phyloP scores from a whole-genome alignment of 2,113 vertebrate genomes.

The Macaca mulatta region DNA sequence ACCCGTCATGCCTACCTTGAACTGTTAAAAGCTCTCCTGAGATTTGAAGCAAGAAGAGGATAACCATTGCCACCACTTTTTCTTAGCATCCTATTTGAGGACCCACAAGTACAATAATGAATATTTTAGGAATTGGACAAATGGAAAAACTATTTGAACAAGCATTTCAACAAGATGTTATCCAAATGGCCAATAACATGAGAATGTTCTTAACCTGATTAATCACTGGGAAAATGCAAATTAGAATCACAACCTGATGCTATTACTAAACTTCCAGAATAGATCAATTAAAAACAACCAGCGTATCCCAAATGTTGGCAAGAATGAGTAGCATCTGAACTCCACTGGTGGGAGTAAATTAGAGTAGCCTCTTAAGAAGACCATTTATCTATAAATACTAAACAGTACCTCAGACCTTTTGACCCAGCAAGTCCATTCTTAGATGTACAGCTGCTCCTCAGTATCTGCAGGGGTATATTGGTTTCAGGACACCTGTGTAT shows the following conservation, averaged over 20 bases:
- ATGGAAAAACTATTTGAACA: constrained; percentile 26
- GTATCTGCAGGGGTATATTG: not conserved
- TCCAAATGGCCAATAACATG: constrained; percentile 26
- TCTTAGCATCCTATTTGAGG: not conserved
- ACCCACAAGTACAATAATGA: not conserved
- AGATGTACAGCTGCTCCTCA: not conserved
- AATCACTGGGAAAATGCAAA: constrained; percentile 54
- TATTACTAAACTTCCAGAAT: not conserved
- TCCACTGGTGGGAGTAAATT: not conserved
- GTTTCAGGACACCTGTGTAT: not conserved
- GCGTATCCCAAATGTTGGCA: constrained; percentile 30
- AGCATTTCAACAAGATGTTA: constrained; percentile 9
- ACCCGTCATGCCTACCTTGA: not conserved
- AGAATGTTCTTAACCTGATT: constrained; percentile 52
- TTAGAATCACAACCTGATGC: constrained; percentile 21
- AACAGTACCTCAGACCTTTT: not conserved
- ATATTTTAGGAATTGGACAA: constrained; percentile 48
- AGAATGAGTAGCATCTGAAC: not conserved
- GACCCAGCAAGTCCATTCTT: not conserved
- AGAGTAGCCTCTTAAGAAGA: not conserved
- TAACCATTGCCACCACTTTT: not conserved
- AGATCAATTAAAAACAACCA: not conserved
- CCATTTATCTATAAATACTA: not conserved
- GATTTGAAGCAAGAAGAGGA: not conserved
- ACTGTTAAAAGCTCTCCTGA: not conserved